Evolutionary conservation across 2,113 vertebrate genomes (phyloP), one percentile per base, ranked within the genome.

Genomic region (Petrocephalus zakoni): DNA sequence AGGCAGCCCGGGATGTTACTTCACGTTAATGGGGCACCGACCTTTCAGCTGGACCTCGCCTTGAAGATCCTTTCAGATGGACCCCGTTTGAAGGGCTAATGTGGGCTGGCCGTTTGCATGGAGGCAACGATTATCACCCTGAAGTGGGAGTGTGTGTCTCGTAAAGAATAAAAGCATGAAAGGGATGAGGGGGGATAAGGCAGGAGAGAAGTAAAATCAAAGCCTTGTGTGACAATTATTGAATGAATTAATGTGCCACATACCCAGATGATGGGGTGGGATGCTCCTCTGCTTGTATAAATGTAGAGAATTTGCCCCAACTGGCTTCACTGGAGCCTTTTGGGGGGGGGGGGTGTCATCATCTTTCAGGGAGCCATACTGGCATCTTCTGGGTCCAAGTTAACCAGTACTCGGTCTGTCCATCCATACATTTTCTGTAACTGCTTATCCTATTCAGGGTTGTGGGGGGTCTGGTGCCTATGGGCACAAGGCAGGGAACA

Each of bases 61-160:
- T 78, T 85, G 47, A 49, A 52, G 82, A 52, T 85, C 82, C 46
- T 37, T 37, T 53, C 51, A 55, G 52, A 21, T 4, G 84, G 51
- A 29, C 25, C 49, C 47, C 25, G 47, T 86, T 86, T 86, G 25
- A 86, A 86, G 84, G 49, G 47, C 84, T 85, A 85, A 51, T 85
- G n/a, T 25, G 55, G 51, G 25, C 34, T 34, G 84, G n/a, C 52
- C 46, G 84, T 34, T 37, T 37, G 29, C 51, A 53, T 29, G 10
- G 7, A 47, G 46, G 22, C 9, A 0, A 25, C 10, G 49, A 53
- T 85, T 85, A 85, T n/a, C 83, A 11, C n/a, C 47, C 13, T 55
- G 15, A 29, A 52, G 51, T 52, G 83, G n/a, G 83, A 55, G 22
- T 47, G 81, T 47, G 37, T 83, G 81, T 83, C 29, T 29, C 34